Conservation (phyloP, 2,113 vertebrate species). For the Paralichthys olivaceus region DNA sequence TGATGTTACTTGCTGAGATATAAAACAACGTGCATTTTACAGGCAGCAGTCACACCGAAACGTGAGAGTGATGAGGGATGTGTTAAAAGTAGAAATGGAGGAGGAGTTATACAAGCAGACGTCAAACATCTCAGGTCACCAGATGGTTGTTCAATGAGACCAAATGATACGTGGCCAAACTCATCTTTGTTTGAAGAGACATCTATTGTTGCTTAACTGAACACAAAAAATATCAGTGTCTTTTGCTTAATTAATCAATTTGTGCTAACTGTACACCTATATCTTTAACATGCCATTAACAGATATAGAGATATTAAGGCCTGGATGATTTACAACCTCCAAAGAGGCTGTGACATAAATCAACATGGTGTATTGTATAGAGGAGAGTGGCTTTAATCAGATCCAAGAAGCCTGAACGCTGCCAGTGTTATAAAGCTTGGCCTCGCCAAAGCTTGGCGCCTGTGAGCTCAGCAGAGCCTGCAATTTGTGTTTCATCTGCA, state of each 20-base stretch:
- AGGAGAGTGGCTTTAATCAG: slow-evolving; percentile 67
- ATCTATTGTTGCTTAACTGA: background rate
- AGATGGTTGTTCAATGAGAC: background rate
- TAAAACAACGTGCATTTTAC: slow-evolving; percentile 33
- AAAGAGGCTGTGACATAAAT: slow-evolving; percentile 43
- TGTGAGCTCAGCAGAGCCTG: slow-evolving; percentile 66
- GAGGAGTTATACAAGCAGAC: slow-evolving; percentile 25
- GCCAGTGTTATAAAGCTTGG: slow-evolving; percentile 67
- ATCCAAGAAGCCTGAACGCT: slow-evolving; percentile 70
- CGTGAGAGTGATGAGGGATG: background rate
- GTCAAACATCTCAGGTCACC: background rate
- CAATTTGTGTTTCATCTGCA: slow-evolving; percentile 76
- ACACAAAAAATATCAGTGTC: background rate
- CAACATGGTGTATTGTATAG: slow-evolving; percentile 32
- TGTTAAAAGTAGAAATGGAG: slow-evolving; percentile 26
- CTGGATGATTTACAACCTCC: slow-evolving; percentile 32
- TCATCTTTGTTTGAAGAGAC: background rate
- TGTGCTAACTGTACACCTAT: slow-evolving; percentile 1
- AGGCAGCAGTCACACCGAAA: background rate
- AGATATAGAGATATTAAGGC: slow-evolving; percentile 21
- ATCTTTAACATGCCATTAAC: slow-evolving; percentile 7
- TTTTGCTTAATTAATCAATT: background rate
- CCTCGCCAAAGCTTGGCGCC: slow-evolving; percentile 66
- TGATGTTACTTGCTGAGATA: slow-evolving; percentile 46
- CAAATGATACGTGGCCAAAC: background rate